These are phyloP conservation scores for Loriculus beryllinus DNA, from an alignment of 2,797 vertebrate species.

Conservation along the genomic window DNA sequence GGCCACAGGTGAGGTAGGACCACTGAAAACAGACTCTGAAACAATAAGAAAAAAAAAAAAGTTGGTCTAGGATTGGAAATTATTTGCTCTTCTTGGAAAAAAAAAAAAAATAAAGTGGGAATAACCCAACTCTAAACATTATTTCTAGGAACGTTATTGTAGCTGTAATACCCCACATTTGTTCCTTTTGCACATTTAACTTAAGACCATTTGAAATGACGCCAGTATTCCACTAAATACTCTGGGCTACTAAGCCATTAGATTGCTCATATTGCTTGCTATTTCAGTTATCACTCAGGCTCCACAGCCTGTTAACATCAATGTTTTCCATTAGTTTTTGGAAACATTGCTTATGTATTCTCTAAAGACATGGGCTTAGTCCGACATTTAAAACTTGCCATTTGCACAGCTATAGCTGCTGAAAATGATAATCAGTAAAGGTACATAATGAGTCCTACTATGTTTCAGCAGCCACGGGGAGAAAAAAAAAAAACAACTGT, in stretches of 20 bases:
- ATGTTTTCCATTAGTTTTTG: neutral
- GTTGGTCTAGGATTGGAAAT: neutral
- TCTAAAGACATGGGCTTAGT: neutral
- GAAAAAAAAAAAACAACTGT: neutral
- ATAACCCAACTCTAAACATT: neutral
- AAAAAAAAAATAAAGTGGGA: neutral
- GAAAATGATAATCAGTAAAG: neutral
- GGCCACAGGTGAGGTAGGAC: slow-evolving; percentile 76
- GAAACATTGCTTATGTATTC: neutral
- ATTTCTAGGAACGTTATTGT: neutral
- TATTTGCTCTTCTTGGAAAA: neutral
- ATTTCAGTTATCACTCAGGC: neutral
- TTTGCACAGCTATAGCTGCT: neutral
- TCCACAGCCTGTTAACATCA: neutral
- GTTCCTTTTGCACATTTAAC: neutral
- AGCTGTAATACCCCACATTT: neutral
- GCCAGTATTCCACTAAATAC: neutral
- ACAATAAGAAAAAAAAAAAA: neutral
- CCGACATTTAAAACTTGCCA: neutral
- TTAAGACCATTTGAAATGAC: neutral
- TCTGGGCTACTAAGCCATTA: neutral
- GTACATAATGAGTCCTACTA: neutral
- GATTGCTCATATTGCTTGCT: neutral
- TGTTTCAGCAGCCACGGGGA: neutral
- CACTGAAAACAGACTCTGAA: slow-evolving; percentile 75